Conservation (phyloP, 2,113 vertebrate species). For the Chamaetylas fuelleborni region DNA sequence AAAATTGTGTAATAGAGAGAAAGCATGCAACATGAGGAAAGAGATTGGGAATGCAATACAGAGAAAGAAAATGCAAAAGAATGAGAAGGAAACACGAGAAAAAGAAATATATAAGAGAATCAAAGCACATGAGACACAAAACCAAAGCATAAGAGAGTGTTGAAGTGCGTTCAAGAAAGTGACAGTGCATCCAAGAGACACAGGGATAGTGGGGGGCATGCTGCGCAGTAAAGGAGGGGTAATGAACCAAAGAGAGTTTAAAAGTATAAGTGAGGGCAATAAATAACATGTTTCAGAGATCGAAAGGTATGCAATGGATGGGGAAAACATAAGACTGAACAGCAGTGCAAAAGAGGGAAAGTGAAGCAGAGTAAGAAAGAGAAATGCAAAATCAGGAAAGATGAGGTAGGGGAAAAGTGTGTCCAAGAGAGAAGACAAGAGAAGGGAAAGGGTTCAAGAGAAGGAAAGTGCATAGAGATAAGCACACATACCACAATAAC, state of each 20-base stretch:
- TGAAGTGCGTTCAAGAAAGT: not conserved
- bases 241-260: not conserved
- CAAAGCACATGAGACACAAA: not conserved
- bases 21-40: not conserved
- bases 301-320: not conserved
- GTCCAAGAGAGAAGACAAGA: not conserved
- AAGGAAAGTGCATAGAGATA: not conserved
- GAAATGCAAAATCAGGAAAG: not conserved
- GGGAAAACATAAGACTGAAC: not conserved
- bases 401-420: rapidly evolving
- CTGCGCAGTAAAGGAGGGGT: not conserved
- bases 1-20: not conserved
- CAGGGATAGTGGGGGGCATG: rapidly evolving
- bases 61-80: not conserved
- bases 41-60: not conserved
- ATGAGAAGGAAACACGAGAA: not conserved
- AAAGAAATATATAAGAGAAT: not conserved
- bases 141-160: not conserved
- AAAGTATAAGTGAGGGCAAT: not conserved
- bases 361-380: not conserved
- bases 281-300: not conserved
- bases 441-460: rapidly evolving
- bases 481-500: not conserved
- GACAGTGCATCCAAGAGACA: not conserved
- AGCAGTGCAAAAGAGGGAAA: not conserved